Conservation (phyloP, 2,113 vertebrate genomes). For the Lates calcarifer region DNA sequence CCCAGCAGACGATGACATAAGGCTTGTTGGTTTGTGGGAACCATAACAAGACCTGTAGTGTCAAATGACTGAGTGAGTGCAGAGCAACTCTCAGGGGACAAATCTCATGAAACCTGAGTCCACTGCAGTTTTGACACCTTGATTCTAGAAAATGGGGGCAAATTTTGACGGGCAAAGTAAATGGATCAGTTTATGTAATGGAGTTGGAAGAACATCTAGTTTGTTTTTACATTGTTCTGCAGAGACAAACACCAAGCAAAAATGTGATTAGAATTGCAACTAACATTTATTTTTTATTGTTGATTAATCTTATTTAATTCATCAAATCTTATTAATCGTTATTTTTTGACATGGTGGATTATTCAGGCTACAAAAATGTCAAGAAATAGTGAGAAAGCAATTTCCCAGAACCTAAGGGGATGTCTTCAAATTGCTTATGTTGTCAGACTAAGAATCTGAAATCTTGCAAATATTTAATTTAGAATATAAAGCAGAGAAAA, state of each 20-base stretch:
- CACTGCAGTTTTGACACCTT: conserved; percentile 15
- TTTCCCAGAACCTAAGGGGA: conserved; percentile 27
- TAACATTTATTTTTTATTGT: neutral
- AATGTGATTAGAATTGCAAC: neutral
- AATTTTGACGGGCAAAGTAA: neutral
- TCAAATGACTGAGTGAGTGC: conserved; percentile 58
- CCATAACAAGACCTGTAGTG: conserved; percentile 43
- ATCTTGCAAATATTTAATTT: conserved; percentile 13
- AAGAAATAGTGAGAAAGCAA: conserved; percentile 14
- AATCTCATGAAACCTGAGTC: conserved; percentile 48
- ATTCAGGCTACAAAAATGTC: conserved; percentile 6
- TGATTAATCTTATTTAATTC: conserved; percentile 11
- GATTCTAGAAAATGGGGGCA: neutral
- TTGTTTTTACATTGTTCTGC: conserved; percentile 4
- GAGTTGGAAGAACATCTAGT: neutral
- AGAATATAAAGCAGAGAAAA: neutral
- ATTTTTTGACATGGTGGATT: conserved; percentile 20
- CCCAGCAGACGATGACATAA: conserved; percentile 68
- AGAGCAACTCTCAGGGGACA: conserved; percentile 25
- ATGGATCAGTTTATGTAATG: neutral
- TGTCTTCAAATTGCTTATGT: conserved; percentile 21
- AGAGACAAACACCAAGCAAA: neutral
- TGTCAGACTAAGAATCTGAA: conserved; percentile 8
- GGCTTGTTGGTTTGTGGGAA: conserved; percentile 43
- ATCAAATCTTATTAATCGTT: too few relatives aligned